Evolutionary conservation across 2,113 vertebrate genomes (phyloP).

Genomic region (Alethe castanea): DNA sequence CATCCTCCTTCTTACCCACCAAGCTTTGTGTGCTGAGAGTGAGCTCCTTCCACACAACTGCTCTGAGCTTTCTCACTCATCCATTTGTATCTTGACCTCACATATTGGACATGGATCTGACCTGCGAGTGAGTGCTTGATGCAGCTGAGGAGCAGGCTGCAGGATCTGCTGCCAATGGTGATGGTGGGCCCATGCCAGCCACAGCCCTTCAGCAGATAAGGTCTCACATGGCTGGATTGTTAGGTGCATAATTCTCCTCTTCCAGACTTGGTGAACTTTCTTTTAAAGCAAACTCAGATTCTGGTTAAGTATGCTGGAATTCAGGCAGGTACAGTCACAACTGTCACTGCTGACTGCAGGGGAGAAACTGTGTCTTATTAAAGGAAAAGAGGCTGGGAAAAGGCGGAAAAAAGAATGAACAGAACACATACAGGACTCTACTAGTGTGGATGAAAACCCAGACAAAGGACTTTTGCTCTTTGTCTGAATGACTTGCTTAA

Average conservation of each 20-base stretch:
- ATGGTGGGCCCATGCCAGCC: neutral
- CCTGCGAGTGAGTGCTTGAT: neutral
- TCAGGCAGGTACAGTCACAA: neutral
- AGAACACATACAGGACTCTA: neutral
- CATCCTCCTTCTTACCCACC: neutral
- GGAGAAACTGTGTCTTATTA: neutral
- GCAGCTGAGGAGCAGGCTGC: neutral
- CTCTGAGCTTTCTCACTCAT: neutral
- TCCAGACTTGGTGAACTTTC: neutral
- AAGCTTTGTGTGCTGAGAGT: neutral
- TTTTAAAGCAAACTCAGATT: neutral
- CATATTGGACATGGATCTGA: accelerated
- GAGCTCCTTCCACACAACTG: neutral
- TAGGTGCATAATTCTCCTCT: neutral
- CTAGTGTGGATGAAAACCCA: neutral
- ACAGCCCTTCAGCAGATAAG: neutral
- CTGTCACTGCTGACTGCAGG: neutral
- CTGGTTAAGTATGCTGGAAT: neutral
- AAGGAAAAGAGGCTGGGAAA: neutral
- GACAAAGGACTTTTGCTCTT: neutral
- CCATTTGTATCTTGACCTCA: accelerated
- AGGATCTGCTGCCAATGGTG: neutral
- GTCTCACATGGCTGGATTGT: neutral
- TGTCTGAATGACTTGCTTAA: neutral
- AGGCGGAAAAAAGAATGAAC: neutral